phyloP scores from a whole-genome alignment of 2,113 vertebrate genomes.

The Copsychus sechellarum region DNA sequence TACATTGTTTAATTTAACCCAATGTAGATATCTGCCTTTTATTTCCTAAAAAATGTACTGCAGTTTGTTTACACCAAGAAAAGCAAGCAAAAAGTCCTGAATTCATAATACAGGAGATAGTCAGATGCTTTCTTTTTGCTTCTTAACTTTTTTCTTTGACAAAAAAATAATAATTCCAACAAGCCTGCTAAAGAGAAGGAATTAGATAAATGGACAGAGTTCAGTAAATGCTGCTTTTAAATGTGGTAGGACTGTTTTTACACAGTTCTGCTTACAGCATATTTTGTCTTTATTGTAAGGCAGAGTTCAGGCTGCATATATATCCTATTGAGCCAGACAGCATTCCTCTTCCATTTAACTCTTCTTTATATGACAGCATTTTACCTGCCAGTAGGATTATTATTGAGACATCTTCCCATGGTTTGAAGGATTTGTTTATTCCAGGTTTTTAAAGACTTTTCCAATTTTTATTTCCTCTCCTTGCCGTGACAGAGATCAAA shows the following conservation, averaged over 20 bases:
- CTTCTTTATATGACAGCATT: conserved; percentile 17
- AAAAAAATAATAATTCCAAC: background rate
- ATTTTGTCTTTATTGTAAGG: conserved; percentile 56
- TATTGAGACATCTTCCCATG: background rate
- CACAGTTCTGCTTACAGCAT: background rate
- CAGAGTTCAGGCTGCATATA: conserved; percentile 31
- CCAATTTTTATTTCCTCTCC: background rate
- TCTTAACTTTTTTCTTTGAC: background rate
- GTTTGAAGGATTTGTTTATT: conserved; percentile 35
- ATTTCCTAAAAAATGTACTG: background rate
- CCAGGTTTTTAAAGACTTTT: background rate
- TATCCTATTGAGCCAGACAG: conserved; percentile 8
- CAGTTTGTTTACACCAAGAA: background rate
- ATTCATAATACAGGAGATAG: background rate
- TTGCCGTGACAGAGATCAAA: background rate
- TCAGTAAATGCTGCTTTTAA: conserved; percentile 60
- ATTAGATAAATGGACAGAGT: conserved; percentile 45
- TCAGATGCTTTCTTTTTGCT: background rate
- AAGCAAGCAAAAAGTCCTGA: background rate
- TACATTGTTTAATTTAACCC: conserved; percentile 20
- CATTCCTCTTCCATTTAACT: conserved; percentile 21
- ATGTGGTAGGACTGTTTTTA: conserved; percentile 28
- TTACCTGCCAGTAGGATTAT: conserved; percentile 7
- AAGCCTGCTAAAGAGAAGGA: conserved; percentile 10
- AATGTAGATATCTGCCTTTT: background rate